phyloP scores from a whole-genome alignment of 1,140 invertebrate species.

The Bicyclus anynana region DNA sequence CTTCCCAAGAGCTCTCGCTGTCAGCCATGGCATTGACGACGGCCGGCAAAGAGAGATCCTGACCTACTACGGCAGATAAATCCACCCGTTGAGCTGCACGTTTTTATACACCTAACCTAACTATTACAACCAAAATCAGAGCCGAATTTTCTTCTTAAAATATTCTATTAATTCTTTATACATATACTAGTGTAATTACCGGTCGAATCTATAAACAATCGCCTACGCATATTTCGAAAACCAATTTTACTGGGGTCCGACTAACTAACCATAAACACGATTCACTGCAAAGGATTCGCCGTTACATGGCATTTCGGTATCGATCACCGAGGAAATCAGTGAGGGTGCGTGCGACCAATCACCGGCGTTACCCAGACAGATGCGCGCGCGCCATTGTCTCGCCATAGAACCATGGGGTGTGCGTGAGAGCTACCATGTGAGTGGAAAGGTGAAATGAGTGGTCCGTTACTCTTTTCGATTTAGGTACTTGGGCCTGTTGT shows the following conservation, averaged over 20 bases:
- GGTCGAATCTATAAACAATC: too few relatives aligned
- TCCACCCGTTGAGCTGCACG: too few relatives aligned
- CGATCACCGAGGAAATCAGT: conserved; percentile 62
- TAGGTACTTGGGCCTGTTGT: too few relatives aligned
- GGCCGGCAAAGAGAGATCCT: too few relatives aligned
- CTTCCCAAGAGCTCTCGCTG: too few relatives aligned
- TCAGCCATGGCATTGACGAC: too few relatives aligned
- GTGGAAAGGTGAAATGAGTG: conserved; percentile 36
- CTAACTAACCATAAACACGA: conserved; percentile 1
- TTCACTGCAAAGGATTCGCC: conserved; percentile 25
- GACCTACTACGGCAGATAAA: too few relatives aligned
- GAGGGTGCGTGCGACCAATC: conserved; percentile 58
- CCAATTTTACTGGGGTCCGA: not conserved
- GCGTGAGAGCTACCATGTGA: conserved; percentile 54
- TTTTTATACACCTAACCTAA: too few relatives aligned
- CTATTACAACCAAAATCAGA: too few relatives aligned
- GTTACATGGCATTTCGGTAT: conserved; percentile 59
- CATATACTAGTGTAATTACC: too few relatives aligned
- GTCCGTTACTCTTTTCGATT: conserved; percentile 25
- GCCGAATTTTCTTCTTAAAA: too few relatives aligned
- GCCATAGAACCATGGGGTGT: conserved; percentile 49
- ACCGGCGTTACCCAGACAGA: conserved; percentile 45
- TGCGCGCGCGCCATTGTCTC: conserved; percentile 61
- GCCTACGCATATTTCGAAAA: not conserved
- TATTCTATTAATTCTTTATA: too few relatives aligned